Percentiles rank a stretch among this genome's conserved stretches.
Conservation (phyloP, 2,113 vertebrate species). For the Maccullochella peelii region DNA sequence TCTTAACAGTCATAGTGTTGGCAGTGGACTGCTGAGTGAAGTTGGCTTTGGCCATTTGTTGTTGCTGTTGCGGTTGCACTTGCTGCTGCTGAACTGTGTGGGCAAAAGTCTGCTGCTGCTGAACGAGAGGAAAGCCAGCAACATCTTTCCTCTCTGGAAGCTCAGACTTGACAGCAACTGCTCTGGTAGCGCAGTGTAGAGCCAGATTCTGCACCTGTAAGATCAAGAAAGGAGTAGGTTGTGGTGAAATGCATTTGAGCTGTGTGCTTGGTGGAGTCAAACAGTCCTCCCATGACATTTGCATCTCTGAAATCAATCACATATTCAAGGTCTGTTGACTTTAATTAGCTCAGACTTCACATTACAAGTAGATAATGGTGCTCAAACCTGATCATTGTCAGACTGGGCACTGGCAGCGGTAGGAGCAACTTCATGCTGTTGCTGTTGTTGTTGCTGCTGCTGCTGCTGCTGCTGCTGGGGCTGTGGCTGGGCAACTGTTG, state of each 20-base stretch:
- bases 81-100: conserved; percentile 87
- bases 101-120: conserved; percentile 76
- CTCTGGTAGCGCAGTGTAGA: conserved; percentile 80
- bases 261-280: neutral
- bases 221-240: neutral
- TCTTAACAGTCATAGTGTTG: conserved; percentile 73
- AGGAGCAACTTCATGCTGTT: conserved; percentile 87
- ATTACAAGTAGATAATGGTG: neutral
- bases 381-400: conserved; percentile 92
- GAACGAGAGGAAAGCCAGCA: conserved; percentile 88
- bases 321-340: neutral
- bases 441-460: conserved; percentile 73
- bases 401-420: conserved; percentile 87
- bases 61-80: conserved; percentile 81
- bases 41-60: conserved; percentile 80
- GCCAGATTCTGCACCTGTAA: conserved; percentile 85
- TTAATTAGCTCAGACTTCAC: neutral
- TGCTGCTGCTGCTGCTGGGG: conserved; percentile 85
- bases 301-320: neutral
- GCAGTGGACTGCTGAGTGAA: conserved; percentile 72
- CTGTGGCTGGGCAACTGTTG: conserved; percentile 84
- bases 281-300: neutral
- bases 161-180: conserved; percentile 81
- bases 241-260: neutral
- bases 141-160: conserved; percentile 83